Percentiles rank a stretch among this genome's conserved stretches.
These are phyloP conservation scores for Rhea americana DNA, from an alignment of 2,113 vertebrate species.

Conservation along the genomic window DNA sequence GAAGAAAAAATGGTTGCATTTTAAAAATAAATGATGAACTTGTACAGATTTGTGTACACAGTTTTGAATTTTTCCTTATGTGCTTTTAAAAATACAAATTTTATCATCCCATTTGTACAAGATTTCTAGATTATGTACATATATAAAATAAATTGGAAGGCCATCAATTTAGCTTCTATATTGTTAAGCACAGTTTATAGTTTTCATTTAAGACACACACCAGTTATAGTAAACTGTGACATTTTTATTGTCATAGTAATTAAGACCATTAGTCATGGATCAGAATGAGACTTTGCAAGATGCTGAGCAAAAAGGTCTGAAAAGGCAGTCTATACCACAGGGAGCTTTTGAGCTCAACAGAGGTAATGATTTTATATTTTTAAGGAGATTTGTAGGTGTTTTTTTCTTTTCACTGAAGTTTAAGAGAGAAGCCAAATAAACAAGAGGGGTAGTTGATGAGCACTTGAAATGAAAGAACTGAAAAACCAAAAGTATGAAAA, in stretches of 20 bases:
- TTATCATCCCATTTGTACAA: neutral
- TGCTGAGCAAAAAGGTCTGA: neutral
- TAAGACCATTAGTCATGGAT: neutral
- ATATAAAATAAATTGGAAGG: neutral
- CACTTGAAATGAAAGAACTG: neutral
- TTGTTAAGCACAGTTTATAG: neutral
- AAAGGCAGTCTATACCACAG: neutral
- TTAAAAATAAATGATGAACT: neutral
- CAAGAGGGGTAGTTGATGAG: neutral
- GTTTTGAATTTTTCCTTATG: neutral
- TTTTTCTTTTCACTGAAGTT: neutral
- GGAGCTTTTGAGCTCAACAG: neutral
- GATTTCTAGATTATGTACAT: neutral
- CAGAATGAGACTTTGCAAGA: neutral
- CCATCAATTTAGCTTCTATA: neutral
- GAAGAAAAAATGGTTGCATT: neutral
- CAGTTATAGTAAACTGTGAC: neutral
- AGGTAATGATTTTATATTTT: fast-evolving
- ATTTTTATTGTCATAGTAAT: neutral
- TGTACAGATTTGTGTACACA: neutral
- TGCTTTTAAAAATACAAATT: neutral
- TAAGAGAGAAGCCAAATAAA: neutral
- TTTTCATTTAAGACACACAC: neutral
- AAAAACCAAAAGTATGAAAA: neutral
- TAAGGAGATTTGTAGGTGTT: neutral